Evolutionary conservation across 2,888 invertebrate species (phyloP).

Genomic region (Leuctra nigra): DNA sequence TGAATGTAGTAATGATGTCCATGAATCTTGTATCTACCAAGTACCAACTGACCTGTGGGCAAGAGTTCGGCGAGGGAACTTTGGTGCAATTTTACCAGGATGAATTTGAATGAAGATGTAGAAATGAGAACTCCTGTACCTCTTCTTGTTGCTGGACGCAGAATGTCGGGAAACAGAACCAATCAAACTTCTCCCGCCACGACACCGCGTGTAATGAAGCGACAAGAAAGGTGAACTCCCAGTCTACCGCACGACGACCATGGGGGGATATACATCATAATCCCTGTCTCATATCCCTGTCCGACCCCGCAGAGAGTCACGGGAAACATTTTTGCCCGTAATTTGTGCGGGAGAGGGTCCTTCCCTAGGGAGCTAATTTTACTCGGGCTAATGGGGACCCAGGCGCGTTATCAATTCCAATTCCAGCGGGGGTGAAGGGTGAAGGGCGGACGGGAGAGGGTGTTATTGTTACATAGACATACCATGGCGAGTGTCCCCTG

Average conservation of each 20-base stretch:
- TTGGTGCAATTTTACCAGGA: too few species aligned
- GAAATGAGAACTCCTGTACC: too few species aligned
- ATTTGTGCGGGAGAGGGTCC: slow-evolving; percentile 27
- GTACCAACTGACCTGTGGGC: too few species aligned
- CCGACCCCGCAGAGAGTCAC: neutral
- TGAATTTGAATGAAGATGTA: too few species aligned
- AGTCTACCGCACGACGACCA: slow-evolving; percentile 14
- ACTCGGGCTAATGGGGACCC: slow-evolving; percentile 28
- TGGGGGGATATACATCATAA: slow-evolving; percentile 26
- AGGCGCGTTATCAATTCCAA: slow-evolving; percentile 29
- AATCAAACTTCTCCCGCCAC: too few species aligned
- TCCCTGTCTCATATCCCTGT: slow-evolving; percentile 20
- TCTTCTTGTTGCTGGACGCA: too few species aligned
- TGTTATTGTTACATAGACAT: slow-evolving; percentile 25
- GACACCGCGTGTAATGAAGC: too few species aligned
- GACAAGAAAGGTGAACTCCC: slow-evolving; percentile 18
- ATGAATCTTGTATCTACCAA: too few species aligned
- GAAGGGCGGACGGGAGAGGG: slow-evolving; percentile 10
- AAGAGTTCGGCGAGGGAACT: too few species aligned
- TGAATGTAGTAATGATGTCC: too few species aligned
- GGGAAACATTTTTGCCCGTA: slow-evolving; percentile 29
- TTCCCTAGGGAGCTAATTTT: slow-evolving; percentile 28
- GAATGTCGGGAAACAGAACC: too few species aligned
- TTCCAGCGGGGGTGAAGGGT: slow-evolving; percentile 25
- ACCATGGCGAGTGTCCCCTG: neutral